Percentiles rank a stretch among this genome's conserved stretches.
phyloP scores from a whole-genome alignment of 2,888 invertebrate genomes.

The Autographa pulchrina region DNA sequence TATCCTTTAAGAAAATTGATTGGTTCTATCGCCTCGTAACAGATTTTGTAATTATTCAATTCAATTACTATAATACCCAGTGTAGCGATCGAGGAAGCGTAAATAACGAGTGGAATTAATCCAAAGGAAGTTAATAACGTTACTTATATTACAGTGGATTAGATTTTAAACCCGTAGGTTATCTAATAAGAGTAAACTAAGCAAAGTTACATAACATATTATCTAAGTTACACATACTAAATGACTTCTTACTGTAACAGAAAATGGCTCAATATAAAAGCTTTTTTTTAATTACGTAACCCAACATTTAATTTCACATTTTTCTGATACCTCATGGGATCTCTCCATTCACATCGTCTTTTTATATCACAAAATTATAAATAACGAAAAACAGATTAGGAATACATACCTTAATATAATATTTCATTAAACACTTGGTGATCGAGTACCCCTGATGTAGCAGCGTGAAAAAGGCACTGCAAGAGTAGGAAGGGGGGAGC shows the following conservation, averaged over 20 bases:
- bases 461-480: slow-evolving; percentile 79
- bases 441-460: slow-evolving; percentile 75
- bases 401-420: slow-evolving; percentile 57
- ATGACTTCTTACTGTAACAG: too few species aligned
- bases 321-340: too few species aligned
- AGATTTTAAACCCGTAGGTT: not conserved
- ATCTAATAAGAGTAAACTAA: slow-evolving; percentile 14
- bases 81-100: slow-evolving; percentile 68
- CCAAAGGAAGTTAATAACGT: slow-evolving; percentile 68
- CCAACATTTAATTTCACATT: too few species aligned
- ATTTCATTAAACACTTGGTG: slow-evolving; percentile 77
- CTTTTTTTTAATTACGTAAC: too few species aligned
- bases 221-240: too few species aligned
- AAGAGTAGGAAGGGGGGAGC: slow-evolving; percentile 75
- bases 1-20: slow-evolving; percentile 87
- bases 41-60: slow-evolving; percentile 81
- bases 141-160: slow-evolving; percentile 22
- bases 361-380: too few species aligned
- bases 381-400: too few species aligned
- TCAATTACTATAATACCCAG: slow-evolving; percentile 73
- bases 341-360: too few species aligned
- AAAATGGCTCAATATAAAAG: too few species aligned
- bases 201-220: not conserved
- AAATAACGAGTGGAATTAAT: slow-evolving; percentile 71
- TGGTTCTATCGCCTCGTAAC: slow-evolving; percentile 79